Percentiles rank a stretch among this genome's conserved stretches.
Conservation (phyloP, 2,797 vertebrate species). For the Aeoliscus strigatus region DNA sequence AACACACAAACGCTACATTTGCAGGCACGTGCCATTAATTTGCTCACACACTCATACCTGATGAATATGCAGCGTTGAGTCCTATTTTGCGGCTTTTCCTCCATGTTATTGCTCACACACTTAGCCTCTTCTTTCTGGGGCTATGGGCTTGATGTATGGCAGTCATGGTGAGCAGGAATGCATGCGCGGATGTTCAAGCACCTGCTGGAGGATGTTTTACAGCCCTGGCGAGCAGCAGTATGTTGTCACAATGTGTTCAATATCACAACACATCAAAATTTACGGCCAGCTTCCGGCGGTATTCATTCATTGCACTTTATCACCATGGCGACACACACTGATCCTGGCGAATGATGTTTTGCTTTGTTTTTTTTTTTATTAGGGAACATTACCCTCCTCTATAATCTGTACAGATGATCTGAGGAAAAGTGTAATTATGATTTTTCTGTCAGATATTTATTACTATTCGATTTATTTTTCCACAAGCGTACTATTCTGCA, state of each 20-base stretch:
- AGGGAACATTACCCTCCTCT: constrained; percentile 71
- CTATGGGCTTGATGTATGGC: constrained; percentile 60
- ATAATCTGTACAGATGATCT: constrained; percentile 70
- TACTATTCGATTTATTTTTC: too few relatives aligned
- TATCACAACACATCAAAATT: constrained; percentile 73
- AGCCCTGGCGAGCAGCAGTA: constrained; percentile 58
- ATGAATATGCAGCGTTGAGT: constrained; percentile 56
- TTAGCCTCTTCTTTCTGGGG: constrained; percentile 47
- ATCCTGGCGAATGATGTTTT: constrained; percentile 75
- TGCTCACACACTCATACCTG: constrained; percentile 23
- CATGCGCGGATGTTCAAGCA: constrained; percentile 60
- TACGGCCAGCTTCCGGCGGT: constrained; percentile 66
- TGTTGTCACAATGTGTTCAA: constrained; percentile 75
- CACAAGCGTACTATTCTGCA: too few relatives aligned
- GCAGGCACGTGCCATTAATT: constrained; percentile 20
- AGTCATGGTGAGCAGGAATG: constrained; percentile 48
- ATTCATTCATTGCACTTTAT: constrained; percentile 75
- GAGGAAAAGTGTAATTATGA: too few relatives aligned
- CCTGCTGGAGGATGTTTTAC: constrained; percentile 73
- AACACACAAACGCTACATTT: constrained; percentile 22
- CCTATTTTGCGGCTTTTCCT: constrained; percentile 50
- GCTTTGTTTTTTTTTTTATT: too few relatives aligned
- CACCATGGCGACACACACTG: constrained; percentile 63
- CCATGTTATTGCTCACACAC: constrained; percentile 52
- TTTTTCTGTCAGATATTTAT: too few relatives aligned